These are phyloP conservation scores for Stichopus chloronotus DNA, from an alignment of 35 echinoderm and acorn worm species.

Conservation along the genomic window DNA sequence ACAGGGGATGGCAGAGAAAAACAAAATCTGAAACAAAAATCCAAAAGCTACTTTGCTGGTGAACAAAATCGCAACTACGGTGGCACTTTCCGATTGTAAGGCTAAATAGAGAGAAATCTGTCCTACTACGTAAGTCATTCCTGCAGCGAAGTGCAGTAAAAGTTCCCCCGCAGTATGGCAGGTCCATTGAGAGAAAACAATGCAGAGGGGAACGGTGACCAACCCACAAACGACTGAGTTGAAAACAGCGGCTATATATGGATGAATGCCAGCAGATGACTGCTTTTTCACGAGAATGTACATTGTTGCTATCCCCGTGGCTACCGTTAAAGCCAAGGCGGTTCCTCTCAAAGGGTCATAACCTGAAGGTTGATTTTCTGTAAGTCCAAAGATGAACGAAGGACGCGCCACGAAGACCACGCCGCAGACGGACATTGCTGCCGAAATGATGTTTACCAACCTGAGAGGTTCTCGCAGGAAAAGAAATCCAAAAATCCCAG, in stretches of 20 bases:
- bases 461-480: too few species aligned
- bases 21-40: background rate
- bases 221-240: background rate
- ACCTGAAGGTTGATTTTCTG: background rate
- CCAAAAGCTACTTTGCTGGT: background rate
- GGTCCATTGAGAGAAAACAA: background rate
- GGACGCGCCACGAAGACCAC: constrained; percentile 12
- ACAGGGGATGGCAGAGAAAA: background rate
- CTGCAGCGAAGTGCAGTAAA: background rate
- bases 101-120: background rate
- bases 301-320: background rate
- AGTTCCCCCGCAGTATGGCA: background rate
- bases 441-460: too few species aligned
- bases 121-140: background rate
- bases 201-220: background rate
- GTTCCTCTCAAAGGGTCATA: background rate
- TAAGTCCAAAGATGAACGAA: constrained; percentile 1
- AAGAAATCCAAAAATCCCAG: too few species aligned
- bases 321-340: background rate
- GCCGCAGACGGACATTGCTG: background rate
- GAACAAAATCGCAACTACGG: background rate
- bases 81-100: background rate
- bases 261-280: background rate
- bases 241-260: background rate
- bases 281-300: background rate